Conservation (phyloP, 2,113 vertebrate genomes). For the Menidia beryllina region DNA sequence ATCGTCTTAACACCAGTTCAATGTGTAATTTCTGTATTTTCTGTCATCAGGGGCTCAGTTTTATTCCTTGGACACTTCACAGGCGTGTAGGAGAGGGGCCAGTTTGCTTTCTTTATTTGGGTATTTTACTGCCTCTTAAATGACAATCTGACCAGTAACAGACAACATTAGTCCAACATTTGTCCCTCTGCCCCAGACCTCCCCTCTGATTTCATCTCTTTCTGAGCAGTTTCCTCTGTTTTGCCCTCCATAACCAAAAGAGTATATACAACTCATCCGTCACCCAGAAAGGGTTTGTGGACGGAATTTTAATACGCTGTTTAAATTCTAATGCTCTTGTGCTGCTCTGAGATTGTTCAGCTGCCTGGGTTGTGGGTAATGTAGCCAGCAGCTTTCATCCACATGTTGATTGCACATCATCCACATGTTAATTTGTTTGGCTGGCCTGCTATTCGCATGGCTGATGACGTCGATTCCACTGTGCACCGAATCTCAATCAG, state of each 20-base stretch:
- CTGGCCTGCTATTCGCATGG: conserved; percentile 17
- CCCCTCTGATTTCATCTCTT: neutral
- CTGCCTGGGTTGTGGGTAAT: conserved; percentile 19
- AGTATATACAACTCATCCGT: neutral
- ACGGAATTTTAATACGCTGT: neutral
- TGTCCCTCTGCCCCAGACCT: neutral
- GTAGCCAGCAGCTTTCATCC: conserved; percentile 28
- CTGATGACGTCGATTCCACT: conserved; percentile 35
- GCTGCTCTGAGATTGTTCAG: conserved; percentile 4
- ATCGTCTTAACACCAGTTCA: no score
- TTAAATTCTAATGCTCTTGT: conserved; percentile 20
- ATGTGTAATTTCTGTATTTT: no score
- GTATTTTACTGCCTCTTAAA: neutral
- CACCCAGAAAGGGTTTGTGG: conserved; percentile 3
- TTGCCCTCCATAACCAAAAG: neutral
- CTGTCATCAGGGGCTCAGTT: neutral
- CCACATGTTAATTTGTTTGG: conserved; percentile 44
- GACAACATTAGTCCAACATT: neutral
- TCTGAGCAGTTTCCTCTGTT: neutral
- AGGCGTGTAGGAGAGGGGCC: neutral
- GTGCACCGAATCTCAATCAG: conserved; percentile 54
- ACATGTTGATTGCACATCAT: conserved; percentile 44
- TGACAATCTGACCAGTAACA: neutral
- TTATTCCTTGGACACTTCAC: neutral
- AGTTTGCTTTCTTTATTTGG: neutral